These are phyloP conservation scores for Drosophila melanocephala DNA, from an alignment of 2,888 invertebrate species.

Conservation along the genomic window DNA sequence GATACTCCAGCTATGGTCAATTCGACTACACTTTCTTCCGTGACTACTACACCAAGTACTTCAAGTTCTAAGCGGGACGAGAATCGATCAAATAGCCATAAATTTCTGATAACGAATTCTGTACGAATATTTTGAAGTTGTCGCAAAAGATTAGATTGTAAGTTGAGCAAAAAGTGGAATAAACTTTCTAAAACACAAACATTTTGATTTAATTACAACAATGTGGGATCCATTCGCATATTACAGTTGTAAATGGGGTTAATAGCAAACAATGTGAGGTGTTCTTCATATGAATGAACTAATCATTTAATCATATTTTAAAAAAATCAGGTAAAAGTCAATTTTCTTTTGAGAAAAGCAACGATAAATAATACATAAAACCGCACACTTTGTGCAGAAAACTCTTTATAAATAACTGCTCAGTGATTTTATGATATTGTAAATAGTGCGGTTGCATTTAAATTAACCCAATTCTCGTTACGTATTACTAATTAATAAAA, in stretches of 20 bases:
- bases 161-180: constrained; percentile 63
- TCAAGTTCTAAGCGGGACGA: constrained; percentile 48
- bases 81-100: background rate
- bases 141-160: constrained; percentile 38
- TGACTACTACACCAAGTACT: constrained; percentile 73
- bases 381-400: background rate
- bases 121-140: constrained; percentile 27
- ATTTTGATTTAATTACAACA: background rate
- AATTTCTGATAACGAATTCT: constrained; percentile 13
- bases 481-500: background rate
- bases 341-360: background rate
- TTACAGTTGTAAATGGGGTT: background rate
- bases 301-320: background rate
- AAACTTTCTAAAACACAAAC: constrained; percentile 58
- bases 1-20: constrained; percentile 73
- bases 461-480: background rate
- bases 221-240: background rate
- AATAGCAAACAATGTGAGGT: background rate
- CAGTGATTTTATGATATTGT: background rate
- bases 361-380: background rate
- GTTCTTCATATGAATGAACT: background rate
- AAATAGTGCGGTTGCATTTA: background rate
- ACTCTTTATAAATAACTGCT: background rate
- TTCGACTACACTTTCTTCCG: constrained; percentile 78
- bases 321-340: background rate